Percentiles rank a stretch among this genome's conserved stretches.
Conservation (phyloP, 2,888 invertebrate genomes). For the Microctonus hyperodae region DNA sequence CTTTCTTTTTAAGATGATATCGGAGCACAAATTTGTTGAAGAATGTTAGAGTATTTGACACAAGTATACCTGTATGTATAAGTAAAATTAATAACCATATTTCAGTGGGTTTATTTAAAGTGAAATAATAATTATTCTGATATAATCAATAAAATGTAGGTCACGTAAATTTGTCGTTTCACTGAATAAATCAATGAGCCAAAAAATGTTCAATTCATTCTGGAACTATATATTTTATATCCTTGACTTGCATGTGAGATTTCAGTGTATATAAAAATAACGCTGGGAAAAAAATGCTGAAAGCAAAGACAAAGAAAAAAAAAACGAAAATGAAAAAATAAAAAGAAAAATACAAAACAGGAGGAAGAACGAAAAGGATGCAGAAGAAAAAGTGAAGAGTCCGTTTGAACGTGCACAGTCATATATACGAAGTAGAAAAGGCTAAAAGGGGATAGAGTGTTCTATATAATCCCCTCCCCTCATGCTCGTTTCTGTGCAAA, state of each 20-base stretch:
- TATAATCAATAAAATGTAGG: background rate
- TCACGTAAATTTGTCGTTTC: background rate
- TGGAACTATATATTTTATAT: too few species aligned
- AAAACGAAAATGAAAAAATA: slow-evolving; percentile 11
- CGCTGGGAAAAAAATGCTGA: slow-evolving; percentile 13
- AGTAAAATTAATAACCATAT: background rate
- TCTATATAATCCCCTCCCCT: slow-evolving; percentile 20
- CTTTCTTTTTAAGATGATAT: too few species aligned
- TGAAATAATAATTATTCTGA: background rate
- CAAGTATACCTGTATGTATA: background rate
- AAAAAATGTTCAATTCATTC: background rate
- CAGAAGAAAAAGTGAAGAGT: slow-evolving; percentile 26
- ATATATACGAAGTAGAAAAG: background rate
- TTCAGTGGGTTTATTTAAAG: background rate
- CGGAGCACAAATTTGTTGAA: background rate
- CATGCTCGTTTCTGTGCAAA: slow-evolving; percentile 41
- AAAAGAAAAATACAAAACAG: slow-evolving; percentile 15
- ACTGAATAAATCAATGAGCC: background rate
- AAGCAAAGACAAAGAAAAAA: slow-evolving; percentile 29
- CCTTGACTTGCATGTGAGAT: too few species aligned
- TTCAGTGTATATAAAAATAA: slow-evolving; percentile 30
- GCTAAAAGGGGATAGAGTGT: slow-evolving; percentile 9
- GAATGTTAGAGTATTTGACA: background rate
- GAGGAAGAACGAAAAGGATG: slow-evolving; percentile 27
- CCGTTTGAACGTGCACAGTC: slow-evolving; percentile 31